Evolutionary conservation across 2,888 invertebrate species (phyloP).

Genomic region (Celastrina argiolus): DNA sequence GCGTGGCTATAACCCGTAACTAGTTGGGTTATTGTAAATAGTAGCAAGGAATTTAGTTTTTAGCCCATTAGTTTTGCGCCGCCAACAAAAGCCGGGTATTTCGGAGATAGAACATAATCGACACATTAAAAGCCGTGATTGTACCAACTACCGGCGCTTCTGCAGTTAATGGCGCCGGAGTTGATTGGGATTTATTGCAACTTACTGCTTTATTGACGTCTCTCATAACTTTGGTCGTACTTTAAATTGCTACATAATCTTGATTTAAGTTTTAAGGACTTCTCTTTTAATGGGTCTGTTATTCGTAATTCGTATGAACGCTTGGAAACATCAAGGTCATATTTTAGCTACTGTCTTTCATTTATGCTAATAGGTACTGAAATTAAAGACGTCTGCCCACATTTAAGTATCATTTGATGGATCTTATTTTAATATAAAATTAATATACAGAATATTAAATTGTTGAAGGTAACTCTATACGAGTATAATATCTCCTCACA

Average conservation of each 20-base stretch:
- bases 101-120: slow-evolving; percentile 20
- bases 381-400: neutral
- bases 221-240: slow-evolving; percentile 7
- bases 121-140: slow-evolving; percentile 10
- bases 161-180: neutral
- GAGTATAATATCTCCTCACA: no score
- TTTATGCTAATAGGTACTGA: neutral
- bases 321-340: neutral
- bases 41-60: slow-evolving; percentile 23
- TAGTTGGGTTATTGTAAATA: slow-evolving; percentile 25
- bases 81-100: slow-evolving; percentile 19
- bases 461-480: no score
- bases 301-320: neutral
- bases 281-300: slow-evolving; percentile 1
- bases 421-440: no score
- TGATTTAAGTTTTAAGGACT: slow-evolving; percentile 11
- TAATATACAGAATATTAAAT: no score
- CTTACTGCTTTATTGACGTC: slow-evolving; percentile 6
- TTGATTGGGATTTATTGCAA: slow-evolving; percentile 13
- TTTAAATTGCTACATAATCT: slow-evolving; percentile 1
- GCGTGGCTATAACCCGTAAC: slow-evolving; percentile 25
- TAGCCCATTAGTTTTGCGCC: slow-evolving; percentile 22
- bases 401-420: no score
- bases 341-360: neutral
- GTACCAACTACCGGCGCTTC: neutral